Evolutionary conservation across 2,797 vertebrate species (phyloP).

Genomic region (Mormyrus hasselquistii): DNA sequence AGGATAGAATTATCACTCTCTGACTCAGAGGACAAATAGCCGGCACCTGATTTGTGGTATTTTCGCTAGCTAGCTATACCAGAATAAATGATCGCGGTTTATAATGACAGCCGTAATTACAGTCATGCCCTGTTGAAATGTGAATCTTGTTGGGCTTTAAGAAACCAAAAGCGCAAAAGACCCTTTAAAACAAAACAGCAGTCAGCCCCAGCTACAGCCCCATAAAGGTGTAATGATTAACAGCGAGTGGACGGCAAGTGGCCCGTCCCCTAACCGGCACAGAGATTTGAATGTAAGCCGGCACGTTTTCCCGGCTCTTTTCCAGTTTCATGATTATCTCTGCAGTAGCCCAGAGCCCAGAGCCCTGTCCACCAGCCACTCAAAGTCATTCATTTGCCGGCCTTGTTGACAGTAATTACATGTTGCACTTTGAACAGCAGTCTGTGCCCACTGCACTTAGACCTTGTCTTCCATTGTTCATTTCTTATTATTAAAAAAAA

Average conservation of each 20-base stretch:
- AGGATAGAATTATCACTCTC: not conserved
- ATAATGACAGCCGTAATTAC: not conserved
- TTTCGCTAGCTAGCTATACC: not conserved
- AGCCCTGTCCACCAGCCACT: not conserved
- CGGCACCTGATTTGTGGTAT: not conserved
- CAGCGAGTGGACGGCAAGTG: not conserved
- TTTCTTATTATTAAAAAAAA: not conserved
- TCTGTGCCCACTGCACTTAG: not conserved
- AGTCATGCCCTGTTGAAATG: not conserved
- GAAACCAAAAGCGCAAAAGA: not conserved
- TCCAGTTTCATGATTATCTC: not conserved
- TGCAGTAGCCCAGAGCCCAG: not conserved
- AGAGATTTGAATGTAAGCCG: conserved; percentile 14
- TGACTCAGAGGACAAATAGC: not conserved
- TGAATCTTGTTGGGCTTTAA: not conserved
- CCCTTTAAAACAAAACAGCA: not conserved
- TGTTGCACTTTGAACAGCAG: conserved; percentile 2
- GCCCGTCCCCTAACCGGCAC: not conserved
- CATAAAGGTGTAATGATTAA: conserved; percentile 22
- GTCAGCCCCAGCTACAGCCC: not conserved
- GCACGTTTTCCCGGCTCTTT: not conserved
- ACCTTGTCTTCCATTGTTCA: not conserved
- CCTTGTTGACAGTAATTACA: not conserved
- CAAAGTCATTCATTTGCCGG: not conserved
- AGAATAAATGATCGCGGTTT: not conserved